Percentiles rank a stretch among this genome's conserved stretches.
These are phyloP conservation scores for Trichonephila clavipes DNA, from an alignment of 1,140 invertebrate genomes.

Conservation along the genomic window DNA sequence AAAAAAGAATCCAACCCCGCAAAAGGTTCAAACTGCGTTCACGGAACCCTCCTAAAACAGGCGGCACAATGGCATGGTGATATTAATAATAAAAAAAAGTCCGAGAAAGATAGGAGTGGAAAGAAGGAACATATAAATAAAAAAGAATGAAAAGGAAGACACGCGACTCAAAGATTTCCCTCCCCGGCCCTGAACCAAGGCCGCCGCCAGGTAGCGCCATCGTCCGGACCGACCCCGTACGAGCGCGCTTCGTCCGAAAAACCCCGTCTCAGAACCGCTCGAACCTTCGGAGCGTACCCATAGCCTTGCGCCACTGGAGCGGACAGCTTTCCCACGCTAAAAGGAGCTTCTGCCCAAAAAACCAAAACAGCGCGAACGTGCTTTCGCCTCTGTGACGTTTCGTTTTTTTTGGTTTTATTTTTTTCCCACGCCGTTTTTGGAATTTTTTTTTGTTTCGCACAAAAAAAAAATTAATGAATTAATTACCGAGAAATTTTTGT, in stretches of 20 bases:
- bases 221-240: background rate
- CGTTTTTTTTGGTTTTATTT: slow-evolving; percentile 38
- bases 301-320: slow-evolving; percentile 36
- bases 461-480: background rate
- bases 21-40: background rate
- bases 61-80: slow-evolving; percentile 37
- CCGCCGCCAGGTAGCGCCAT: slow-evolving; percentile 67
- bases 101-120: background rate
- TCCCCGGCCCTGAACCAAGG: slow-evolving; percentile 73
- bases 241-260: slow-evolving; percentile 73
- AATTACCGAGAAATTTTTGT: slow-evolving; percentile 1
- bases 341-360: slow-evolving; percentile 3
- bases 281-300: slow-evolving; percentile 57
- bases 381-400: background rate
- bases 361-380: slow-evolving; percentile 43
- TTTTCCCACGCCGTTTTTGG: background rate
- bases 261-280: slow-evolving; percentile 63
- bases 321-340: slow-evolving; percentile 49
- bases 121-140: slow-evolving; percentile 21
- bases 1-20: background rate
- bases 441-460: background rate
- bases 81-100: slow-evolving; percentile 13
- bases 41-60: background rate
- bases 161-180: slow-evolving; percentile 62
- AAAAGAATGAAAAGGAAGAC: slow-evolving; percentile 47